Evolutionary conservation across 1,140 invertebrate species (phyloP), one percentile per base, ranked within the genome.

Genomic region (Mactra quadrangularis): DNA sequence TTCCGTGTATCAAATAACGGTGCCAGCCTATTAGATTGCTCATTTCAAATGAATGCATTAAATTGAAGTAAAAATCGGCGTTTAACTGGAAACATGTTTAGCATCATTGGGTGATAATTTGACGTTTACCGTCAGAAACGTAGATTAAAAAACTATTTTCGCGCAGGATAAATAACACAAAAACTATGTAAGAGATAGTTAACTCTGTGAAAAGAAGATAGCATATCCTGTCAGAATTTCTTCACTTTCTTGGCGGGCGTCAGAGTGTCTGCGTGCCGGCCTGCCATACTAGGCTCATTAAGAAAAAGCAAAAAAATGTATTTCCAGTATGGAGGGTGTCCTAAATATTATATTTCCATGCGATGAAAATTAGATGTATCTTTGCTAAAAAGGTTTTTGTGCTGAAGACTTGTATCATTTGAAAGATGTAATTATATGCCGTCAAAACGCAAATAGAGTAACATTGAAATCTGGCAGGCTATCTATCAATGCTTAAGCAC

Each of bases 121-220:
- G 66, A 70, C 77, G 52, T 81, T 59, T 70, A 71, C 50, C 53
- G 53, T 68, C 66, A 71, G 64, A 60, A 53, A 60, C 33, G 52
- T 64, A 78, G 75, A 78, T 66, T 66, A 78, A 66, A n/a, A 78
- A 78, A 78, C 59, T 50, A 78, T 78, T 62, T 81, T 71, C 72
- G 41, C 72, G 72, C 53, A 41, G 57, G 72, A 75, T 75, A 55
- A 75, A 53, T 75, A 75, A 75, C 72, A 75, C 72, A 59, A 75
- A 75, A 75, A 75, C 53, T 47, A 75, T 57, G 72, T 62, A 75
- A 75, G 72, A 75, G 72, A 75, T 75, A 75, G 52, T 75, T 68
- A 68, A 68, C 64, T 68, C 64, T 68, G 64, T 68, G 64, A 68
- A 68, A 68, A 68, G 64, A 27, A 68, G 57, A 76, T 62, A 76